These are phyloP conservation scores for Ageneiosus marmoratus DNA, from an alignment of 2,113 vertebrate genomes.

Conservation along the genomic window DNA sequence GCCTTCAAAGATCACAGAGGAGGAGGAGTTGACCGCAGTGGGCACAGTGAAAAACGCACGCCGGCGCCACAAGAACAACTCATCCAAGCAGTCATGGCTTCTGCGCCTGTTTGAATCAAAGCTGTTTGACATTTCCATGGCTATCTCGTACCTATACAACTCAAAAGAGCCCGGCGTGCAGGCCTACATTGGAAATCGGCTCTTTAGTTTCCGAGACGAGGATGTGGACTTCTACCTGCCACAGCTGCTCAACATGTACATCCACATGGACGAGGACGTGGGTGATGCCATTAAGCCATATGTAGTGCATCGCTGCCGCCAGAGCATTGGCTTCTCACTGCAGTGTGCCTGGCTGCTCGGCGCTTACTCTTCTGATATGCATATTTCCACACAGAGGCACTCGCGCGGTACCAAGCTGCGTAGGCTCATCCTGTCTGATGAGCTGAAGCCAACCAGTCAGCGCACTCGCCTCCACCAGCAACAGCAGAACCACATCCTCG, in stretches of 20 bases:
- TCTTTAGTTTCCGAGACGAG: slow-evolving; percentile 89
- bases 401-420: slow-evolving; percentile 91
- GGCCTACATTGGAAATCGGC: slow-evolving; percentile 93
- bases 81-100: slow-evolving; percentile 91
- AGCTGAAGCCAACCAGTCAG: slow-evolving; percentile 81
- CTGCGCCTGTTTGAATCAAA: slow-evolving; percentile 94
- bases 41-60: slow-evolving; percentile 73
- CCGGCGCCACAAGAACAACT: slow-evolving; percentile 82
- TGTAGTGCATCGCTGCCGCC: slow-evolving; percentile 94
- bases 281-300: slow-evolving; percentile 96
- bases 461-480: slow-evolving; percentile 67
- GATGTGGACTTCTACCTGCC: slow-evolving; percentile 95
- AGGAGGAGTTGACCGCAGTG: slow-evolving; percentile 55
- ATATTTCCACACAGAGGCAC: slow-evolving; percentile 94
- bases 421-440: slow-evolving; percentile 90
- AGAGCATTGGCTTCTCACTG: slow-evolving; percentile 92
- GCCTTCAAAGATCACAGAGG: slow-evolving; percentile 66
- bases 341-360: slow-evolving; percentile 90
- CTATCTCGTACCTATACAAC: slow-evolving; percentile 94
- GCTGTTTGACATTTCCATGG: slow-evolving; percentile 96
- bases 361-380: slow-evolving; percentile 94
- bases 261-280: slow-evolving; percentile 96
- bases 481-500: slow-evolving; percentile 49
- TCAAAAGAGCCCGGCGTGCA: slow-evolving; percentile 96
- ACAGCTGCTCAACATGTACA: slow-evolving; percentile 97